Evolutionary conservation across 92 coral and sea anemone genomes (phyloP).

Genomic region (Palythoa heliodiscus): DNA sequence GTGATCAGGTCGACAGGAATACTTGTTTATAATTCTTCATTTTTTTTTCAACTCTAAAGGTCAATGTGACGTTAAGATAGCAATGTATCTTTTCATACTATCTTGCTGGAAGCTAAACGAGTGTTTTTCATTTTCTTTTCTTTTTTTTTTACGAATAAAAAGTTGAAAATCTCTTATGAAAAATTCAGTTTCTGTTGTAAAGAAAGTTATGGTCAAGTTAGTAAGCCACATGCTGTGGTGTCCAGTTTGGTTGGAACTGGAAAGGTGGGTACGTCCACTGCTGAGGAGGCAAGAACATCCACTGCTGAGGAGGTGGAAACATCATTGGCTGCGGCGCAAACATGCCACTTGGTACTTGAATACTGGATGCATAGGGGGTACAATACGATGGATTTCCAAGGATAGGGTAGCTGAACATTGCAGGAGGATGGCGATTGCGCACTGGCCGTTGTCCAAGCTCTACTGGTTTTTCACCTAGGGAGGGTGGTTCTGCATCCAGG

Average conservation of each 20-base stretch:
- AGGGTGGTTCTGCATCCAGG: slow-evolving; percentile 11
- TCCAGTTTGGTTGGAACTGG: slow-evolving; percentile 10
- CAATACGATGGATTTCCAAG: slow-evolving; percentile 34
- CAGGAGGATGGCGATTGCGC: slow-evolving; percentile 4
- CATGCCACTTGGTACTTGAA: slow-evolving; percentile 10
- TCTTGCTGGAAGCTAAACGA: not conserved
- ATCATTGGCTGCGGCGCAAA: not conserved
- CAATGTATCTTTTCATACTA: slow-evolving; percentile 9
- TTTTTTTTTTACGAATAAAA: not conserved
- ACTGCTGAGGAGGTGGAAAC: not conserved
- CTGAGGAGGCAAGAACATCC: not conserved
- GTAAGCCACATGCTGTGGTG: slow-evolving; percentile 9
- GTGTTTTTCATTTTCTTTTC: slow-evolving; percentile 18
- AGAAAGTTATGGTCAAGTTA: not conserved
- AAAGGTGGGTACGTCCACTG: slow-evolving; percentile 4
- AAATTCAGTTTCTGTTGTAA: not conserved
- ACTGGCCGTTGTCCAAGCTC: slow-evolving; percentile 17
- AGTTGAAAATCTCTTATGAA: not conserved
- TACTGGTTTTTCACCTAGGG: not conserved
- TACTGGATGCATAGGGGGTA: slow-evolving; percentile 16
- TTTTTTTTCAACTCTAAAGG: not conserved
- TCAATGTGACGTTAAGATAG: slow-evolving; percentile 22
- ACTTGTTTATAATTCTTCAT: not conserved
- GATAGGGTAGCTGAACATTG: slow-evolving; percentile 11
- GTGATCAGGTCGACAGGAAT: slow-evolving; percentile 26